Conservation (phyloP, 2,113 vertebrate species). For the Corythornis vintsioides region DNA sequence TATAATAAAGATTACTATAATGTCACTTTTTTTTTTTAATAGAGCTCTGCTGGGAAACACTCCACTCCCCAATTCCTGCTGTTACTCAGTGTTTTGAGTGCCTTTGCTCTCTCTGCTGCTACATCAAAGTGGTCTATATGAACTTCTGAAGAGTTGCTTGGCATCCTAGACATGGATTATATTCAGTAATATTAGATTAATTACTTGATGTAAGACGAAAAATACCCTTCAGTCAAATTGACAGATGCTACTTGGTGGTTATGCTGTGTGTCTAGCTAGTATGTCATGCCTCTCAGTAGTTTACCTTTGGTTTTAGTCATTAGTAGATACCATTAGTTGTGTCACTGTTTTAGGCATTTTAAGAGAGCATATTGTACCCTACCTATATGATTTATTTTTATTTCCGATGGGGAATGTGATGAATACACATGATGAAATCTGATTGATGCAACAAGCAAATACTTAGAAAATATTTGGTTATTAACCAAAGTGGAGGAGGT, state of each 20-base stretch:
- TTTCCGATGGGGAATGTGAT: not conserved
- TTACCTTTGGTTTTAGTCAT: conserved; percentile 29
- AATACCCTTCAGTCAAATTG: not conserved
- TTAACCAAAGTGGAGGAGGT: not conserved
- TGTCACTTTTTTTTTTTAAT: not conserved
- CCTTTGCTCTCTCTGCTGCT: conserved; percentile 40
- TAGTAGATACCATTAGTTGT: conserved; percentile 36
- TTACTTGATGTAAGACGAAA: not conserved
- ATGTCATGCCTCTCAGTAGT: conserved; percentile 9
- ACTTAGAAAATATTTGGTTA: not conserved
- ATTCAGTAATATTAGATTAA: not conserved
- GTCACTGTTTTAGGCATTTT: conserved; percentile 26
- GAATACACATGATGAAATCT: not conserved
- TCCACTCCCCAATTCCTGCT: conserved; percentile 2
- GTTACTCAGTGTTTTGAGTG: conserved; percentile 53
- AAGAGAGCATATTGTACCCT: conserved; percentile 3
- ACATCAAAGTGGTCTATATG: conserved; percentile 54
- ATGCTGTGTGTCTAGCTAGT: conserved; percentile 7
- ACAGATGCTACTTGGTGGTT: conserved; percentile 1
- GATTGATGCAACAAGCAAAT: not conserved
- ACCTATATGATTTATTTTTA: not conserved
- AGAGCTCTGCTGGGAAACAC: conserved; percentile 64
- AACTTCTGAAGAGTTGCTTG: conserved; percentile 13
- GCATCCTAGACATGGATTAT: not conserved
- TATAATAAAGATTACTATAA: too few relatives aligned